These are phyloP conservation scores for Xenus cinereus DNA, from an alignment of 2,113 vertebrate genomes.

Conservation along the genomic window DNA sequence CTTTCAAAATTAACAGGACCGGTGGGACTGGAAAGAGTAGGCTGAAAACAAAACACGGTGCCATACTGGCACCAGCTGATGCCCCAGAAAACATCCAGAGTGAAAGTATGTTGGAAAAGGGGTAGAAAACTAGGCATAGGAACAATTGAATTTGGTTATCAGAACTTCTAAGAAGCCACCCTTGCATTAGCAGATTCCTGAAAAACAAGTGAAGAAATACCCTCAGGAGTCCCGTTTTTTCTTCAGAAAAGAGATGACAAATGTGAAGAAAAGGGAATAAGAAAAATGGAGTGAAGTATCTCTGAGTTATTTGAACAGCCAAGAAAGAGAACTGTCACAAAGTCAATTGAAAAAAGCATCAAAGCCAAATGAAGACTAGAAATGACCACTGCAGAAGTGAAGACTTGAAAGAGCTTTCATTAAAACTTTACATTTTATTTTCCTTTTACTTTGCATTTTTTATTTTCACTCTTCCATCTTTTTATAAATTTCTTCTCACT, in stretches of 20 bases:
- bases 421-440: background rate
- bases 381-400: background rate
- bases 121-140: background rate
- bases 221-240: background rate
- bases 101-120: background rate
- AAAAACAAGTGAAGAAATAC: background rate
- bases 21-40: background rate
- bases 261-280: background rate
- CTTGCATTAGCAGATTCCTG: background rate
- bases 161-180: background rate
- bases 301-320: background rate
- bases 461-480: background rate
- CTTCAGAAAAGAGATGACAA: background rate
- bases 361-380: background rate
- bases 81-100: background rate
- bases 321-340: background rate
- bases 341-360: background rate
- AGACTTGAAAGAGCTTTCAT: background rate
- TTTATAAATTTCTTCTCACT: background rate
- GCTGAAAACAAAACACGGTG: background rate
- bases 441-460: background rate
- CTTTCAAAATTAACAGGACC: background rate
- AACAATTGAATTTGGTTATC: background rate
- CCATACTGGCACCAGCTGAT: background rate
- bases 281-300: background rate